A percentile compares a stretch with the other conserved stretches of the same genome.
Evolutionary conservation across 2,888 invertebrate genomes (phyloP).

Genomic region (Amorpha juglandis): DNA sequence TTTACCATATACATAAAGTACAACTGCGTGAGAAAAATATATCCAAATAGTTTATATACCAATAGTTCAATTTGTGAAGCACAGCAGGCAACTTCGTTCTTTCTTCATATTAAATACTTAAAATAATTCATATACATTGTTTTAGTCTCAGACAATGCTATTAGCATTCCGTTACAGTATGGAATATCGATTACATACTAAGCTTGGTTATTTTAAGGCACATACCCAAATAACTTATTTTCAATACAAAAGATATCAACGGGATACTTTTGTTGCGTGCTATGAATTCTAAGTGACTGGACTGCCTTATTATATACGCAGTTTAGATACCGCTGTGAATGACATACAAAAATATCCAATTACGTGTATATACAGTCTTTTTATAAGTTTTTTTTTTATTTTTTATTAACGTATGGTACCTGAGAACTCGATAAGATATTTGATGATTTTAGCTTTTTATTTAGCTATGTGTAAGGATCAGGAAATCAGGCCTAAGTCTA

Average conservation of each 20-base stretch:
- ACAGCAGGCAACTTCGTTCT: not conserved
- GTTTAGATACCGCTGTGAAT: not conserved
- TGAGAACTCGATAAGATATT: too few species aligned
- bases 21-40: too few species aligned
- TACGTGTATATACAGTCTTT: not conserved
- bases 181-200: not conserved
- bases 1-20: too few species aligned
- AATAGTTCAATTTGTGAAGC: not conserved
- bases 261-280: slow-evolving; percentile 32
- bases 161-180: not conserved
- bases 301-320: not conserved
- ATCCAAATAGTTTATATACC: too few species aligned
- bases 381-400: not conserved
- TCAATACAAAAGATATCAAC: slow-evolving; percentile 61
- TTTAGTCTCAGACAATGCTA: not conserved
- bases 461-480: too few species aligned
- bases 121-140: not conserved
- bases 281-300: not conserved
- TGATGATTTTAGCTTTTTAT: too few species aligned
- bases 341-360: not conserved
- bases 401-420: too few species aligned
- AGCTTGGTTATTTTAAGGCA: not conserved
- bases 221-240: slow-evolving; percentile 14
- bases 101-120: not conserved
- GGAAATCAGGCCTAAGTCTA: too few species aligned